Evolutionary conservation across 2,113 vertebrate genomes (phyloP).

Genomic region (Eubucco bourcierii): DNA sequence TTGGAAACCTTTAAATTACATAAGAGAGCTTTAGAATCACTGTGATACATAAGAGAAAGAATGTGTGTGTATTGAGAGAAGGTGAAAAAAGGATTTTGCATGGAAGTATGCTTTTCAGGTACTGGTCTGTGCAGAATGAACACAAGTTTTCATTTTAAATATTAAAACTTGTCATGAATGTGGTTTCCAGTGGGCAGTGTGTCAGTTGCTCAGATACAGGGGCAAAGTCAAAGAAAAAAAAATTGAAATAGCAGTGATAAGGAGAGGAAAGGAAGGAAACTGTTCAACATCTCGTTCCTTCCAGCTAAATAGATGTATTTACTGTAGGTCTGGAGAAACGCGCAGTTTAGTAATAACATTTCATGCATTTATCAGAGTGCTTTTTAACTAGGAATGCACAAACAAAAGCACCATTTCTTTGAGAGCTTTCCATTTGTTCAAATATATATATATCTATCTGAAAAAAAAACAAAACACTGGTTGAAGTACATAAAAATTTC

Average conservation of each 20-base stretch:
- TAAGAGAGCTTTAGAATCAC: constrained; percentile 55
- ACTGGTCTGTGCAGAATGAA: constrained; percentile 43
- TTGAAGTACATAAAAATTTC: background rate
- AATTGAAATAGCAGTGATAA: constrained; percentile 64
- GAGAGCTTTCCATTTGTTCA: background rate
- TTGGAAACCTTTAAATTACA: constrained; percentile 40
- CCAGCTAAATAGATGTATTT: constrained; percentile 18
- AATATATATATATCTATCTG: background rate
- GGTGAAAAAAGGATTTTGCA: constrained; percentile 29
- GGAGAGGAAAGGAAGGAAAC: constrained; percentile 67
- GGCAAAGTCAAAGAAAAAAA: constrained; percentile 61
- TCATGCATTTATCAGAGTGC: background rate
- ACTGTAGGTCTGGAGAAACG: background rate
- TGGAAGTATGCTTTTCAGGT: constrained; percentile 53
- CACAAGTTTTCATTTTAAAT: constrained; percentile 64
- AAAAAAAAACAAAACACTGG: background rate
- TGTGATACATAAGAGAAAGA: background rate
- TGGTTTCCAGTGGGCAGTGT: constrained; percentile 56
- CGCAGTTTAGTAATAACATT: background rate
- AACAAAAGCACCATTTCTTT: background rate
- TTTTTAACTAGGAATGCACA: background rate
- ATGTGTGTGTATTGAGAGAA: background rate
- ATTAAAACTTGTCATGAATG: constrained; percentile 69
- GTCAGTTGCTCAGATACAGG: background rate
- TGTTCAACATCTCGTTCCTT: background rate